These are phyloP conservation scores for Neodiprion fabricii DNA, from an alignment of 1,140 invertebrate genomes.

Conservation along the genomic window DNA sequence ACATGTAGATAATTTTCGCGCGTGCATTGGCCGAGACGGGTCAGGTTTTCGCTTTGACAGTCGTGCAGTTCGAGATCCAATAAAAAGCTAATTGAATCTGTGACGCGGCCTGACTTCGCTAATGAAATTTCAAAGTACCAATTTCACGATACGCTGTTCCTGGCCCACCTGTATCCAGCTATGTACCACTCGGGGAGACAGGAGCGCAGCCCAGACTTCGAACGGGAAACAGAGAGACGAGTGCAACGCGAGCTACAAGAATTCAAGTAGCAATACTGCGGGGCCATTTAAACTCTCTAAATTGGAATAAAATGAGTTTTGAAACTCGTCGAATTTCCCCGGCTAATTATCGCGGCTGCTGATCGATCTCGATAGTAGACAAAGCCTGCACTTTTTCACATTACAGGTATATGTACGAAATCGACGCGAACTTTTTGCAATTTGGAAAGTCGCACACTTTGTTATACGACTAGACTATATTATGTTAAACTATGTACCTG, in stretches of 20 bases:
- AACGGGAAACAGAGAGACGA: conserved; percentile 1
- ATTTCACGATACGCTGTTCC: conserved; percentile 57
- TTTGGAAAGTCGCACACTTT: too few relatives aligned
- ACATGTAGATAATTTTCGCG: too few relatives aligned
- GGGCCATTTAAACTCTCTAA: conserved; percentile 35
- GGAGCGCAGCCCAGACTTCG: not conserved
- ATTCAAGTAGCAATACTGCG: conserved; percentile 30
- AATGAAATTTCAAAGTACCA: conserved; percentile 64
- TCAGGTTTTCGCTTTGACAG: conserved; percentile 52
- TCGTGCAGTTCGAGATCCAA: conserved; percentile 60
- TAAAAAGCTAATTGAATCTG: conserved; percentile 64
- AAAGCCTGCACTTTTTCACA: too few relatives aligned
- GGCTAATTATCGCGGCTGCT: not conserved
- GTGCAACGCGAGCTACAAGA: not conserved
- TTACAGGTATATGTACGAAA: too few relatives aligned
- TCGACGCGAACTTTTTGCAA: too few relatives aligned
- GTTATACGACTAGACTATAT: too few relatives aligned
- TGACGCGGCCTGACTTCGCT: conserved; percentile 62
- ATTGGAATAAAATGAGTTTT: conserved; percentile 46
- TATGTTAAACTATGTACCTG: too few relatives aligned
- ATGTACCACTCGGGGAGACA: conserved; percentile 5
- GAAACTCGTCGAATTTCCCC: conserved; percentile 17
- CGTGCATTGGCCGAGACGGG: too few relatives aligned
- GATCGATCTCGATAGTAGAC: too few relatives aligned
- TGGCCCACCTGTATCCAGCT: conserved; percentile 34